phyloP scores from a whole-genome alignment of 2,888 invertebrate species.

The Lasius platythorax region DNA sequence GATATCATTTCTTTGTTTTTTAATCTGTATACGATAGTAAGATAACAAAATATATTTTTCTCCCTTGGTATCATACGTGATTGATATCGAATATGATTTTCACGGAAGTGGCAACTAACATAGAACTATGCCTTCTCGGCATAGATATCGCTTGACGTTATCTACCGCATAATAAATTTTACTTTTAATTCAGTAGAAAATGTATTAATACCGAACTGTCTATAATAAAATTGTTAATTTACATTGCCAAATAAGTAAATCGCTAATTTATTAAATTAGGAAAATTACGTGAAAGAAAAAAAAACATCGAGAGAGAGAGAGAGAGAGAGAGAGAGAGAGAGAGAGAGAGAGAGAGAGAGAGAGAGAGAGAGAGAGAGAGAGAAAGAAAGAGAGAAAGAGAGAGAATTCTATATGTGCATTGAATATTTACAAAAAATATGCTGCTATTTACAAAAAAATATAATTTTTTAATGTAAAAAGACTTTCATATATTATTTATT shows the following conservation, averaged over 20 bases:
- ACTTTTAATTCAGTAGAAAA: neutral
- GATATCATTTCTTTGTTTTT: constrained; percentile 20
- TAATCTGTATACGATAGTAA: constrained; percentile 30
- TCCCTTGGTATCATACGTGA: neutral
- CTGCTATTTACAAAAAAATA: neutral
- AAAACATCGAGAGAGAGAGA: neutral
- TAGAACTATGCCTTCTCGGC: neutral
- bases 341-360: too few relatives aligned
- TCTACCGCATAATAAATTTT: neutral
- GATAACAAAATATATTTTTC: constrained; percentile 17
- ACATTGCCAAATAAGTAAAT: neutral
- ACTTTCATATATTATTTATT: neutral
- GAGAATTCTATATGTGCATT: neutral
- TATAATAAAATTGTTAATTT: constrained; percentile 9
- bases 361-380: too few relatives aligned
- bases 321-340: too few relatives aligned
- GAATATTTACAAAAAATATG: neutral
- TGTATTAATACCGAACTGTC: neutral
- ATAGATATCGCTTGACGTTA: neutral
- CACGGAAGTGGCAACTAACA: neutral
- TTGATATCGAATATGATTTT: constrained; percentile 16
- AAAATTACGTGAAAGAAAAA: neutral
- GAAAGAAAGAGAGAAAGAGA: neutral
- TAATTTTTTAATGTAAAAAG: neutral
- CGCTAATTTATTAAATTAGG: neutral